Conservation (phyloP, 2,888 invertebrate genomes). For the Lepetodrilus schrolli region DNA sequence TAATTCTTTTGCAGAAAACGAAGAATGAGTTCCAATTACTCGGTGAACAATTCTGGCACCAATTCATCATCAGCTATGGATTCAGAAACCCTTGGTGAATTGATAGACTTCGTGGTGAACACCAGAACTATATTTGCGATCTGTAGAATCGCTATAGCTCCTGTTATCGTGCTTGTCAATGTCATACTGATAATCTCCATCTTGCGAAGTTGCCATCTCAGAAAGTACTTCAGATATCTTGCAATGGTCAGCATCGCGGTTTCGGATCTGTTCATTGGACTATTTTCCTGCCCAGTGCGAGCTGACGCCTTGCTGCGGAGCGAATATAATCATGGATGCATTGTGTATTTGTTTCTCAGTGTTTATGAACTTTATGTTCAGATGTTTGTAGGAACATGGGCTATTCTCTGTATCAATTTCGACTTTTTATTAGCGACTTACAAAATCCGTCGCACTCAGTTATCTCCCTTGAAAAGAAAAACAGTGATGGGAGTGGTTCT, state of each 20-base stretch:
- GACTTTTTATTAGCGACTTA: not conserved
- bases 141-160: not conserved
- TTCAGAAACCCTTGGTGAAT: not conserved
- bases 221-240: not conserved
- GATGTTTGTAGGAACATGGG: not conserved
- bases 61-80: too few species aligned
- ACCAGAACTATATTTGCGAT: not conserved
- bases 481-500: not conserved
- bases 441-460: not conserved
- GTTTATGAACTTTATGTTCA: not conserved
- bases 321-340: not conserved
- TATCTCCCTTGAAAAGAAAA: not conserved
- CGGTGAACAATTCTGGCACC: too few species aligned
- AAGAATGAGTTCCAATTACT: too few species aligned
- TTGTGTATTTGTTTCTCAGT: not conserved
- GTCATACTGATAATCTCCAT: not conserved
- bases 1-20: too few species aligned
- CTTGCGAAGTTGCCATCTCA: not conserved
- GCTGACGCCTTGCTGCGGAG: not conserved
- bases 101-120: not conserved
- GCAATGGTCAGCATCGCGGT: not conserved
- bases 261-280: not conserved
- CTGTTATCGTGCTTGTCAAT: not conserved
- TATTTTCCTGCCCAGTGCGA: not conserved
- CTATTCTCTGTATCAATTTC: not conserved